phyloP scores from a whole-genome alignment of 2,113 vertebrate species.

The Halichoeres trimaculatus region DNA sequence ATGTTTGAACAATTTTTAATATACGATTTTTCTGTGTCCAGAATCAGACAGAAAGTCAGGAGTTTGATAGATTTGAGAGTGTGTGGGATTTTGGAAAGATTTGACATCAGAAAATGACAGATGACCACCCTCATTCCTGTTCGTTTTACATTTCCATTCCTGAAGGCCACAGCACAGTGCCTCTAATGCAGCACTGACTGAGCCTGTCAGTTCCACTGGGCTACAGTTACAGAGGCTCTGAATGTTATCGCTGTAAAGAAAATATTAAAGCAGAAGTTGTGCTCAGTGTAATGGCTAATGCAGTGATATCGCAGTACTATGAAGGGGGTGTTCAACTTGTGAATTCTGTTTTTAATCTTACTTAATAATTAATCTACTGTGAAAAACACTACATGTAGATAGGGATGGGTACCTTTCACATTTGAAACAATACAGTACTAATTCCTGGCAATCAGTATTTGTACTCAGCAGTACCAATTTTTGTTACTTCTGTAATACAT shows the following conservation, averaged over 20 bases:
- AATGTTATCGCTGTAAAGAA: slow-evolving; percentile 24
- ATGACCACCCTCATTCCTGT: neutral
- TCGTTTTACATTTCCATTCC: slow-evolving; percentile 40
- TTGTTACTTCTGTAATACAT: no score
- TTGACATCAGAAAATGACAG: neutral
- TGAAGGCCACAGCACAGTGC: slow-evolving; percentile 23
- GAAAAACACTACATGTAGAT: no score
- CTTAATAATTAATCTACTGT: no score
- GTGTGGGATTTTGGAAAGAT: neutral
- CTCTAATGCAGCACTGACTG: slow-evolving; percentile 45
- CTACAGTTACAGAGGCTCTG: slow-evolving; percentile 21
- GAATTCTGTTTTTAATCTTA: neutral
- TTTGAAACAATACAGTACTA: no score
- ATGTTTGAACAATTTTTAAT: slow-evolving; percentile 40
- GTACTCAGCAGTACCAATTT: no score
- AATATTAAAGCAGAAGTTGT: slow-evolving; percentile 51
- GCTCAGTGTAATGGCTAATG: slow-evolving; percentile 2
- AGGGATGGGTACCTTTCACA: no score
- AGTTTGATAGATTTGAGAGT: neutral
- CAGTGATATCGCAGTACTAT: slow-evolving; percentile 21
- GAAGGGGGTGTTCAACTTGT: slow-evolving; percentile 10
- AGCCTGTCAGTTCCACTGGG: slow-evolving; percentile 33
- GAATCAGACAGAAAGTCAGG: slow-evolving; percentile 11
- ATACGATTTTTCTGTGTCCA: slow-evolving; percentile 22
- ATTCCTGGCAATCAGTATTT: no score